phyloP scores from a whole-genome alignment of 2,113 vertebrate species.

The Zeus faber region DNA sequence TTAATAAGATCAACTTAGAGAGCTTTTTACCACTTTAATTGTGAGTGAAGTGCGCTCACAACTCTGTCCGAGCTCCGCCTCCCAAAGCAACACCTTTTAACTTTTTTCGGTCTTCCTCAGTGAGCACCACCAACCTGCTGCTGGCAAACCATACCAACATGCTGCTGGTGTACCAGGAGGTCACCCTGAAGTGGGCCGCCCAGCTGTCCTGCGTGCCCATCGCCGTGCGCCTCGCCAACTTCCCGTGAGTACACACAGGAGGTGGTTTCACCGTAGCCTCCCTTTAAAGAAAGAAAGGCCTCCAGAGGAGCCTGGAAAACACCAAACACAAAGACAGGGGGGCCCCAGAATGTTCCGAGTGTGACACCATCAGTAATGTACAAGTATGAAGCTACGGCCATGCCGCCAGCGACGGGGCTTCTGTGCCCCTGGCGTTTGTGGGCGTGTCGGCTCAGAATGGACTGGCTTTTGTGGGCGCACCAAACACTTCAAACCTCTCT shows the following conservation, averaged over 20 bases:
- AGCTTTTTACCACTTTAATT: no score
- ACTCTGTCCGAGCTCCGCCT: no score
- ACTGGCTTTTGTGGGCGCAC: no score
- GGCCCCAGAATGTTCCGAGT: neutral
- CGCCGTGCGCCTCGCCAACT: conserved; percentile 81
- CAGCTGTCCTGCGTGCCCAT: conserved; percentile 88
- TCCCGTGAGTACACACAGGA: conserved; percentile 80
- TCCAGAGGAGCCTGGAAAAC: neutral
- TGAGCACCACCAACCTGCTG: conserved; percentile 86
- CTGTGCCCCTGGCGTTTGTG: no score
- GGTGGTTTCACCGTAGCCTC: conserved; percentile 2
- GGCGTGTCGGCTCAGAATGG: no score
- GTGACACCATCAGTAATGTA: no score
- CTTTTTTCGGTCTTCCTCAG: no score
- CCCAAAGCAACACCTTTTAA: neutral
- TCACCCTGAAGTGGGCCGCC: conserved; percentile 91
- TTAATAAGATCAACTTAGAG: no score
- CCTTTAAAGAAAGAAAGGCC: neutral
- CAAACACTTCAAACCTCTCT: no score
- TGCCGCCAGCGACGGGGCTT: no score
- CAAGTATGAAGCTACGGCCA: no score
- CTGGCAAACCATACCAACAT: conserved; percentile 88
- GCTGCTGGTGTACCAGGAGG: conserved; percentile 91
- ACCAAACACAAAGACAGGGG: neutral
- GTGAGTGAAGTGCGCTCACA: no score